Conservation (phyloP, 2,113 vertebrate species). For the Balaeniceps rex region DNA sequence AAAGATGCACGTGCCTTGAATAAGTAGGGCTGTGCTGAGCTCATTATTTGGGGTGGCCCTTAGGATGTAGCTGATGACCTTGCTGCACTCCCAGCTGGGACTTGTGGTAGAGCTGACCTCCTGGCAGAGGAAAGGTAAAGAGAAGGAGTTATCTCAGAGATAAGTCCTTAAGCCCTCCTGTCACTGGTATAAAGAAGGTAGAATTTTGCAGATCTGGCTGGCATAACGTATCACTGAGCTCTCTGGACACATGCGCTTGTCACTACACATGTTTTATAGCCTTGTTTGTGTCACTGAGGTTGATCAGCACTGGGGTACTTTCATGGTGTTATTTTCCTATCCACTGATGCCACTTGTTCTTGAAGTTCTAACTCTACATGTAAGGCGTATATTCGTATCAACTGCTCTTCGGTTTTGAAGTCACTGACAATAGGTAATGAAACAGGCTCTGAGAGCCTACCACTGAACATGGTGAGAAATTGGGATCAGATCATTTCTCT, state of each 20-base stretch:
- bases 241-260: neutral
- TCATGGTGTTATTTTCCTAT: neutral
- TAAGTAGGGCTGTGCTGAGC: neutral
- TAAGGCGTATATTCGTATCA: accelerated
- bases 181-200: neutral
- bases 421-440: neutral
- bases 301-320: neutral
- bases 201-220: neutral
- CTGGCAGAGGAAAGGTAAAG: neutral
- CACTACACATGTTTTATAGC: neutral
- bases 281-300: neutral
- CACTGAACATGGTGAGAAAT: neutral
- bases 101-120: neutral
- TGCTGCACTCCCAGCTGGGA: neutral
- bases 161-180: neutral
- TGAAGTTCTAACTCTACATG: neutral
- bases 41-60: neutral
- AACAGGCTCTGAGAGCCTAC: neutral
- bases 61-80: neutral
- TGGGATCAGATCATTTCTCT: neutral
- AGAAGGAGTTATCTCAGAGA: neutral
- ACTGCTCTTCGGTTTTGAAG: neutral
- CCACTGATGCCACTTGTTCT: neutral
- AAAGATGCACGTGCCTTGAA: accelerated
- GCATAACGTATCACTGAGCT: neutral